phyloP scores from a whole-genome alignment of 2,888 invertebrate genomes.

The Notocelia uddmanniana region DNA sequence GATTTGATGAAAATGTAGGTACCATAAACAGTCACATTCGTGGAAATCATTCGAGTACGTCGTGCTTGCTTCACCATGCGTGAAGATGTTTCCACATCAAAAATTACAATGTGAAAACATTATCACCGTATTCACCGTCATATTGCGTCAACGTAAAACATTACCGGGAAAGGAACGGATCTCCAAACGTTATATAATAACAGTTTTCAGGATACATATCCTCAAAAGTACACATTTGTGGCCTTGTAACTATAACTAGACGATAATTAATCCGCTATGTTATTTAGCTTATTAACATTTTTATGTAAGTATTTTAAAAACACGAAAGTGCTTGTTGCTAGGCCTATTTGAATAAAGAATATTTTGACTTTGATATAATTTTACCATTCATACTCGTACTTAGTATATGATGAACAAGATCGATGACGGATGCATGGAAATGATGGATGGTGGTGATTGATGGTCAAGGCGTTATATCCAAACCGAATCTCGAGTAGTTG shows the following conservation, averaged over 20 bases:
- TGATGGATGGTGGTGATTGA: too few species aligned
- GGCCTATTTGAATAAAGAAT: too few species aligned
- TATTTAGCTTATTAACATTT: too few species aligned
- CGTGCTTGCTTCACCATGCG: conserved; percentile 21
- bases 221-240: not conserved
- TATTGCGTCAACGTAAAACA: conserved; percentile 15
- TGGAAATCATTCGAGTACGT: conserved; percentile 11
- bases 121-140: conserved; percentile 19
- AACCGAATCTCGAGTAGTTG: too few species aligned
- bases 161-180: conserved; percentile 19
- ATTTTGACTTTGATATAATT: too few species aligned
- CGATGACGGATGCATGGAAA: too few species aligned
- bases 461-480: too few species aligned
- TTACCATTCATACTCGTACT: too few species aligned
- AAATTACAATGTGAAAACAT: conserved; percentile 31
- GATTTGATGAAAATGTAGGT: not conserved
- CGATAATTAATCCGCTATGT: not conserved
- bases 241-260: too few species aligned
- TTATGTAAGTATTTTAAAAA: too few species aligned
- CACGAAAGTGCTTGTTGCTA: too few species aligned
- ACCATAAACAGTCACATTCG: conserved; percentile 24
- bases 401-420: too few species aligned
- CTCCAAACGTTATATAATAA: not conserved
- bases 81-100: conserved; percentile 37
- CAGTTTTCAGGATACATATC: not conserved